These are phyloP conservation scores for Charadrius vociferus DNA, from an alignment of 2,113 vertebrate genomes.

Conservation along the genomic window DNA sequence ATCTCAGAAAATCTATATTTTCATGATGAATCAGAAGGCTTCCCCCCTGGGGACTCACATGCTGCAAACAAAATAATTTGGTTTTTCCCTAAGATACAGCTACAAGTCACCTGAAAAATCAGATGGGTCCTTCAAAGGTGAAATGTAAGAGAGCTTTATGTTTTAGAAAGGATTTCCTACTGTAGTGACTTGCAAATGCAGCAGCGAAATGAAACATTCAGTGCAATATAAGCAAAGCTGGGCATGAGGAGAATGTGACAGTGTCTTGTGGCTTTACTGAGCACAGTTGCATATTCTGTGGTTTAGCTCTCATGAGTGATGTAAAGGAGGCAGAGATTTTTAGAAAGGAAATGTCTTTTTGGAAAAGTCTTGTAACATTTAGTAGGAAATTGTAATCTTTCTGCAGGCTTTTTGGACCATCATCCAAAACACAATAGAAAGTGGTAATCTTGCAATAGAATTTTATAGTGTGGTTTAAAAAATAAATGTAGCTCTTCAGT, in stretches of 20 bases:
- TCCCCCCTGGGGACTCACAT: not conserved
- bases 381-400: slow-evolving; percentile 2
- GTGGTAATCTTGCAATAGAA: not conserved
- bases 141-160: not conserved
- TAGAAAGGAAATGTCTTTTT: not conserved
- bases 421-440: slow-evolving; percentile 12
- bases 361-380: not conserved
- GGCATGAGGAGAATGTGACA: not conserved
- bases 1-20: slow-evolving; percentile 25
- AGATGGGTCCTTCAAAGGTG: not conserved
- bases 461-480: slow-evolving; percentile 21
- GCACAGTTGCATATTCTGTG: not conserved
- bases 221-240: not conserved
- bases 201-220: slow-evolving; percentile 2
- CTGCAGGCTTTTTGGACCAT: not conserved
- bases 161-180: not conserved
- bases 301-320: not conserved
- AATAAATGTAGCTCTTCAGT: slow-evolving; percentile 8
- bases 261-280: not conserved
- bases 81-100: not conserved
- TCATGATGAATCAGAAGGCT: not conserved
- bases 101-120: slow-evolving; percentile 21
- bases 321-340: not conserved
- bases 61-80: not conserved
- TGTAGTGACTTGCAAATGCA: not conserved